A percentile compares a stretch with the other conserved stretches of the same genome.
Evolutionary conservation across 1,140 invertebrate species (phyloP).

Genomic region (Formica exsecta): DNA sequence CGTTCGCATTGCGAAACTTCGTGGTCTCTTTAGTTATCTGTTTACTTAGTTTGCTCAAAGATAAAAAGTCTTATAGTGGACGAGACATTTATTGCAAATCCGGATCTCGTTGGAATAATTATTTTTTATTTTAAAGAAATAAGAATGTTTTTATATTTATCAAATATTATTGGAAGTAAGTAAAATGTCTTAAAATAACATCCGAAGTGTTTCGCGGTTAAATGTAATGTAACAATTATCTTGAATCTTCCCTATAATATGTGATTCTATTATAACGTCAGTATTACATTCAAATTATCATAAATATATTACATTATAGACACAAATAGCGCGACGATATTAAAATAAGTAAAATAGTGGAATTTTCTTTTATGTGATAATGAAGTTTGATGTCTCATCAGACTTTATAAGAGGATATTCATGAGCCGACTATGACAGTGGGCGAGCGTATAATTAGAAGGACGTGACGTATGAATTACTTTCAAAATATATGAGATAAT

Average conservation of each 20-base stretch:
- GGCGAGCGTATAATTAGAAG: conserved; percentile 65
- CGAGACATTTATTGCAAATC: background rate
- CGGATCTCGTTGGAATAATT: background rate
- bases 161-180: background rate
- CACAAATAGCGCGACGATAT: background rate
- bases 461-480: conserved; percentile 75
- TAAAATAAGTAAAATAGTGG: conserved; percentile 41
- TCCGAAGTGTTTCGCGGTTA: background rate
- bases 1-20: conserved; percentile 54
- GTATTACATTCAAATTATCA: background rate
- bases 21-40: conserved; percentile 54
- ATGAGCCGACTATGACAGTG: conserved; percentile 73
- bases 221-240: background rate
- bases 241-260: background rate
- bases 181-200: background rate
- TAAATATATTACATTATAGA: background rate
- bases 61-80: conserved; percentile 31
- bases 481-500: conserved; percentile 67
- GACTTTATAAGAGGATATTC: conserved; percentile 74
- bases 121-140: background rate
- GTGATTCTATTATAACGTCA: background rate
- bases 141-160: background rate
- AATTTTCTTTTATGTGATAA: conserved; percentile 51
- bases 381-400: conserved; percentile 68
- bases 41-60: conserved; percentile 42